Evolutionary conservation across 1,140 invertebrate genomes (phyloP).

Genomic region (Zaprionus inermis): DNA sequence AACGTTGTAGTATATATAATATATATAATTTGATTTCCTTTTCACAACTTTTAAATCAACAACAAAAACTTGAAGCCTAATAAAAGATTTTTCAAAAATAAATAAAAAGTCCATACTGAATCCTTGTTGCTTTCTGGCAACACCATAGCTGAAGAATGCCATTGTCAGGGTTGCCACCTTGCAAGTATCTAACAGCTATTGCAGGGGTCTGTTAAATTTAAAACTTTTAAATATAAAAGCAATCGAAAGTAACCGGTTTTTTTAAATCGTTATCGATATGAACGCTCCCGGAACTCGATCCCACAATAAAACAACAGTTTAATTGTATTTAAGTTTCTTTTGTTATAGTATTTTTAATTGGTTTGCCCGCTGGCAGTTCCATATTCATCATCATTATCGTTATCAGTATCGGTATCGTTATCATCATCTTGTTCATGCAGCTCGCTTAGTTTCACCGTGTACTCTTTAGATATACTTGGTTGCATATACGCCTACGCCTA

Average conservation of each 20-base stretch:
- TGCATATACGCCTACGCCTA: constrained; percentile 5
- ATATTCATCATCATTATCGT: constrained; percentile 31
- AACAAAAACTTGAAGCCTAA: too few species aligned
- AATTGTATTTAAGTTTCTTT: constrained; percentile 47
- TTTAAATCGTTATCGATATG: background rate
- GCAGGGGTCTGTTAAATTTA: background rate
- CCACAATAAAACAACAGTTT: constrained; percentile 30
- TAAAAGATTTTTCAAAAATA: too few species aligned
- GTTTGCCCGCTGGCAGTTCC: constrained; percentile 50
- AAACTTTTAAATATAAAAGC: background rate
- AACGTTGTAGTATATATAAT: too few species aligned
- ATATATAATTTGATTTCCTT: too few species aligned
- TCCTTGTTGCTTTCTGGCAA: background rate
- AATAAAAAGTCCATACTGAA: too few species aligned
- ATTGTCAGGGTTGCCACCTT: background rate
- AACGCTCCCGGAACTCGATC: background rate
- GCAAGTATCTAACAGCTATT: background rate
- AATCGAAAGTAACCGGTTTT: background rate
- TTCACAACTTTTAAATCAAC: too few species aligned
- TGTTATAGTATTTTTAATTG: constrained; percentile 75
- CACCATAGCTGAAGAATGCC: too few species aligned
- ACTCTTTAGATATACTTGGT: constrained; percentile 51
- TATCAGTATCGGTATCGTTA: constrained; percentile 30
- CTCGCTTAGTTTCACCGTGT: constrained; percentile 24
- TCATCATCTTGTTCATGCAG: constrained; percentile 17